Percentiles rank a stretch among this genome's conserved stretches.
These are phyloP conservation scores for Saimiri boliviensis DNA, from an alignment of 2,113 vertebrate species.

Conservation along the genomic window DNA sequence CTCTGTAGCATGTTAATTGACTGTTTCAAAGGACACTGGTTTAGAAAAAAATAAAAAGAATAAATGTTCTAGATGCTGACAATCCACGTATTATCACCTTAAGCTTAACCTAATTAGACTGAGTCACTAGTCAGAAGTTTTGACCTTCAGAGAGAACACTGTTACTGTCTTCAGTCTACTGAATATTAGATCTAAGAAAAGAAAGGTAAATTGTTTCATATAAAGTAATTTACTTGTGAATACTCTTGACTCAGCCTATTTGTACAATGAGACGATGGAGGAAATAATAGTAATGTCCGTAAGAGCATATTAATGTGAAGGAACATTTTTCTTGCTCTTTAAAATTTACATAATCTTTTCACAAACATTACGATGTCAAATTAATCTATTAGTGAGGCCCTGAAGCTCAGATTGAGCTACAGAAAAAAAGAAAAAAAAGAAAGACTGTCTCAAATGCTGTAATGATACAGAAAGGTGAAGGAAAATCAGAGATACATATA, in stretches of 20 bases:
- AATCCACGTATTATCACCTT: conserved; percentile 72
- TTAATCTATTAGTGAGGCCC: not conserved
- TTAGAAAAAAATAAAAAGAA: conserved; percentile 62
- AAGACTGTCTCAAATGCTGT: not conserved
- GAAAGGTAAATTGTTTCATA: conserved; percentile 18
- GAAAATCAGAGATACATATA: not conserved
- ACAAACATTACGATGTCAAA: not conserved
- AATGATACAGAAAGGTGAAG: not conserved
- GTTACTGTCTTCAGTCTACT: conserved; percentile 16
- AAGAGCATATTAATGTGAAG: not conserved
- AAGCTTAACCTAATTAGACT: conserved; percentile 75
- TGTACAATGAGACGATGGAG: not conserved
- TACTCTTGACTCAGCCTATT: not conserved
- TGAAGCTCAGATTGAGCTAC: not conserved
- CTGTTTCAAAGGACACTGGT: conserved; percentile 69
- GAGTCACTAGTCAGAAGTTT: conserved; percentile 60
- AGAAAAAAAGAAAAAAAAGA: not conserved
- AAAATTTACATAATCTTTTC: not conserved
- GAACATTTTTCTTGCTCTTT: not conserved
- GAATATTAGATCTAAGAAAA: conserved; percentile 16
- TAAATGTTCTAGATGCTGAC: conserved; percentile 64
- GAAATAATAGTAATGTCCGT: not conserved
- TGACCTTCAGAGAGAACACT: conserved; percentile 68
- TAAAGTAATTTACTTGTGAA: not conserved
- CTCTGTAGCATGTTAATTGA: conserved; percentile 74